A percentile compares a stretch with the other conserved stretches of the same genome.
These are phyloP conservation scores for Pogonus chalceus DNA, from an alignment of 1,140 invertebrate genomes.

Conservation along the genomic window DNA sequence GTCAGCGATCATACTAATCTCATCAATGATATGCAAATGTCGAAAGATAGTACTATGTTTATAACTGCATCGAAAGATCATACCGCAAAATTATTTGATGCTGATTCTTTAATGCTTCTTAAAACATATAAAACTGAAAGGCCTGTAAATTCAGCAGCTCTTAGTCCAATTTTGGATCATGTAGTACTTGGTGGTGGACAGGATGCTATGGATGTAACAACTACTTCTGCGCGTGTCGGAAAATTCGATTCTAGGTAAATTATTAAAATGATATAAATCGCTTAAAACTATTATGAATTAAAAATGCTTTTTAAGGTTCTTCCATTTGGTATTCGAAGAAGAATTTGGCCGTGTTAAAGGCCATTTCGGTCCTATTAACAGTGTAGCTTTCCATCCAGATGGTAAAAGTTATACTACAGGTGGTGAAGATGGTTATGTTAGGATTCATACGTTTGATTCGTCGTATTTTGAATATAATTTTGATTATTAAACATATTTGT, in stretches of 20 bases:
- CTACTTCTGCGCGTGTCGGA: constrained; percentile 86
- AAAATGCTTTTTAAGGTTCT: constrained; percentile 66
- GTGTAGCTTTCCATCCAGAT: constrained; percentile 95
- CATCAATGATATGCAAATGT: constrained; percentile 94
- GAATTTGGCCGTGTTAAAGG: constrained; percentile 97
- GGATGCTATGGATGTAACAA: constrained; percentile 98
- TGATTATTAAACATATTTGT: constrained; percentile 52
- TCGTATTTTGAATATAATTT: constrained; percentile 95
- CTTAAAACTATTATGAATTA: no score
- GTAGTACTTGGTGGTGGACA: constrained; percentile 94
- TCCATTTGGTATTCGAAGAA: constrained; percentile 98
- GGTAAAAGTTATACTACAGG: constrained; percentile 94
- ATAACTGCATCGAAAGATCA: constrained; percentile 93
- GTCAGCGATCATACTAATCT: constrained; percentile 71
- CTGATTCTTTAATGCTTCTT: constrained; percentile 67
- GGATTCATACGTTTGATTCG: constrained; percentile 93
- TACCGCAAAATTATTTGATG: constrained; percentile 90
- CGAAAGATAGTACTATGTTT: constrained; percentile 89
- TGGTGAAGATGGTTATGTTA: constrained; percentile 96
- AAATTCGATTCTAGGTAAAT: constrained; percentile 86
- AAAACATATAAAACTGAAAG: constrained; percentile 95
- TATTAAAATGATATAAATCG: background rate
- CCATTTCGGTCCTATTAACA: constrained; percentile 99
- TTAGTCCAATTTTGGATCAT: constrained; percentile 90
- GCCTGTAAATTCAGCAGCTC: constrained; percentile 91